Percentiles rank a stretch among this genome's conserved stretches.
Conservation (phyloP, 2,888 invertebrate species). For the Napeogenes inachia region DNA sequence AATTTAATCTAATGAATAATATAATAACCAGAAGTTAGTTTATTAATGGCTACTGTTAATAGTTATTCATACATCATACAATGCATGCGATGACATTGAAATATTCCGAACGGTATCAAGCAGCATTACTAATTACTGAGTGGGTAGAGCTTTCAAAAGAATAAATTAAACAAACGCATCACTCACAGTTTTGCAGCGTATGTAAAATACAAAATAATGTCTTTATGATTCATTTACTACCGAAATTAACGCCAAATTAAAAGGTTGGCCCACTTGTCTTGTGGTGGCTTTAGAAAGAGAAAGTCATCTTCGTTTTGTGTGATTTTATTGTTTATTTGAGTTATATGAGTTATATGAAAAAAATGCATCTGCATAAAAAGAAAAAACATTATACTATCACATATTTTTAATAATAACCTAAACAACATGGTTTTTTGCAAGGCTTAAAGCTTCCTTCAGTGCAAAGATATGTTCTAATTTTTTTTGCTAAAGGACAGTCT, state of each 20-base stretch:
- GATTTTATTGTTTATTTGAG: conserved; percentile 22
- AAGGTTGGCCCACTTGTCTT: conserved; percentile 30
- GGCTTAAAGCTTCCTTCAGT: conserved; percentile 64
- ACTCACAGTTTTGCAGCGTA: conserved; percentile 17
- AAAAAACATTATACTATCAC: conserved; percentile 4
- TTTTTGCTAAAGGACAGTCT: conserved; percentile 69
- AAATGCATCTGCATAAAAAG: conserved; percentile 2
- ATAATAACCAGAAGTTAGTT: conserved; percentile 1
- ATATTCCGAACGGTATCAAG: conserved; percentile 14
- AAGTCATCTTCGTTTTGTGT: conserved; percentile 30
- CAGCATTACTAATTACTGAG: conserved; percentile 17
- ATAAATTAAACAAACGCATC: conserved; percentile 25
- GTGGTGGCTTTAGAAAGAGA: conserved; percentile 33
- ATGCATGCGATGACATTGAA: conserved; percentile 12
- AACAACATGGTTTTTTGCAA: conserved; percentile 63
- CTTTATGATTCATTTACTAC: conserved; percentile 35
- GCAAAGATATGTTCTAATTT: conserved; percentile 57
- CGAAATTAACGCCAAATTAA: conserved; percentile 33
- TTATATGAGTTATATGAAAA: conserved; percentile 7
- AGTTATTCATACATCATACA: background rate
- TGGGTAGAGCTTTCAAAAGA: conserved; percentile 27
- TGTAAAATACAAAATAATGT: conserved; percentile 27
- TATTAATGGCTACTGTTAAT: conserved; percentile 9
- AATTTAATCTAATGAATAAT: conserved; percentile 3
- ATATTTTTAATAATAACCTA: conserved; percentile 54